These are phyloP conservation scores for Porites australiensis DNA, from an alignment of 64 coral and sea anemone species.

Conservation along the genomic window DNA sequence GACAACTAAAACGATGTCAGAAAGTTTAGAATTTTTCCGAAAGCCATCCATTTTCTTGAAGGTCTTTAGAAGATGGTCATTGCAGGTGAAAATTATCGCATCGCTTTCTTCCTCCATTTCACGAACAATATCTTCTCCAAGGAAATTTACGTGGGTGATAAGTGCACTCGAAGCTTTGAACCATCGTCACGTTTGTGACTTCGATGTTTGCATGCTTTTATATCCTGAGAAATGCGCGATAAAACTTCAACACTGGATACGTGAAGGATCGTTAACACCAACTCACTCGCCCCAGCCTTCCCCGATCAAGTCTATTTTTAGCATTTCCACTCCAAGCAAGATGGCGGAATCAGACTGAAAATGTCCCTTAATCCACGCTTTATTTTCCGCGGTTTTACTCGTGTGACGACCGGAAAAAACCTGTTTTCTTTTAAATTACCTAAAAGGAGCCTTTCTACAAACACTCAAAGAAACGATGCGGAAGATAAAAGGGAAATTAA, in stretches of 20 bases:
- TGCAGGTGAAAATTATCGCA: constrained; percentile 67
- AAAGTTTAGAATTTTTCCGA: constrained; percentile 87
- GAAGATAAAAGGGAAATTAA: constrained; percentile 59
- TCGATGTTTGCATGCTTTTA: background rate
- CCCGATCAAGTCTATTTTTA: background rate
- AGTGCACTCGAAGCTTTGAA: background rate
- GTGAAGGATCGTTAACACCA: background rate
- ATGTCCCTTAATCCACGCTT: constrained; percentile 1
- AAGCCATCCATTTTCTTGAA: constrained; percentile 91
- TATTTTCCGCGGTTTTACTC: background rate
- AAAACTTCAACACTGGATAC: background rate
- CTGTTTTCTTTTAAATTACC: background rate
- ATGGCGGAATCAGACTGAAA: constrained; percentile 56
- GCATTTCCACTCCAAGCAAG: background rate
- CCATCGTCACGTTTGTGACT: background rate
- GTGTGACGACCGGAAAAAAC: background rate
- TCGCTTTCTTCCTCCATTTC: constrained; percentile 85
- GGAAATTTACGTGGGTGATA: background rate
- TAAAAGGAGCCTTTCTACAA: constrained; percentile 34
- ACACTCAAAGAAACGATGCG: background rate
- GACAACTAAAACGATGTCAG: constrained; percentile 90
- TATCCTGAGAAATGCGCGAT: background rate
- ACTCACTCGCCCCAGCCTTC: constrained; percentile 18
- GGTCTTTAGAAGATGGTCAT: constrained; percentile 71
- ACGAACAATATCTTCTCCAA: background rate